Base-by-base conservation (phyloP, 30 jellyfish, hydroid and myxozoan species). In the Catostylus mosaicus region DNA sequence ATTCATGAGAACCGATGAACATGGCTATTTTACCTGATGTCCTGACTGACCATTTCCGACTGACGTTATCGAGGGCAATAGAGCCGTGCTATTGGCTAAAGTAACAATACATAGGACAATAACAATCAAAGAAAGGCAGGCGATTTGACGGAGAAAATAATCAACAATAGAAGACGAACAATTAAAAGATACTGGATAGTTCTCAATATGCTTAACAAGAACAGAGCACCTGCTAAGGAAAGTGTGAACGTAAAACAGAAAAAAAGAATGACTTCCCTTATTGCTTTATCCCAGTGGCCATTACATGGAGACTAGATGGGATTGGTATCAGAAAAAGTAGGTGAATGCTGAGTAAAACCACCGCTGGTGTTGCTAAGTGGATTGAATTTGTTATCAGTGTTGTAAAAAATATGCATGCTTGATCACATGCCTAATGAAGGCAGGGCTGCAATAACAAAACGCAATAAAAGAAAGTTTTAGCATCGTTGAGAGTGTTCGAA, bases 141-240 rank as follows among this genome's bases (percentile, higher is more conserved):
- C 59, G 69, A 78, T 78, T 78, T 68, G 90, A 27, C 56, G 73
- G 71, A 16, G 54, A 11, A 7, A 47, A 33, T n/a, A 45, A 29
- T 35, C 57, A 26, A 80, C 90, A 80, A 80, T 11, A 51, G 77
- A 70, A 80, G 67, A 50, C 61, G 62, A 22, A 80, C 83, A 80
- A 78, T 80, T 80, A 80, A 73, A 45, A 30, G 59, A 50, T 23
- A 48, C 34, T 50, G 77, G 90, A 80, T 59, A 54, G 20, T 45
- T 67, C 84, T 77, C 85, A 34, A 51, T 68, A 68, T 73, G 54
- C 67, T 60, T 36, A 62, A 77, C 67, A 62, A 52, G 67, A 60
- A 63, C 78, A 67, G 80, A 80, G 78, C 90, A 80, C 90, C 90
- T 80, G 90, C 90, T 80, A 23, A 48, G 77, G 30, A 68, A 27